Conservation (phyloP, 1,140 invertebrate species). For the Diabrotica undecimpunctata region DNA sequence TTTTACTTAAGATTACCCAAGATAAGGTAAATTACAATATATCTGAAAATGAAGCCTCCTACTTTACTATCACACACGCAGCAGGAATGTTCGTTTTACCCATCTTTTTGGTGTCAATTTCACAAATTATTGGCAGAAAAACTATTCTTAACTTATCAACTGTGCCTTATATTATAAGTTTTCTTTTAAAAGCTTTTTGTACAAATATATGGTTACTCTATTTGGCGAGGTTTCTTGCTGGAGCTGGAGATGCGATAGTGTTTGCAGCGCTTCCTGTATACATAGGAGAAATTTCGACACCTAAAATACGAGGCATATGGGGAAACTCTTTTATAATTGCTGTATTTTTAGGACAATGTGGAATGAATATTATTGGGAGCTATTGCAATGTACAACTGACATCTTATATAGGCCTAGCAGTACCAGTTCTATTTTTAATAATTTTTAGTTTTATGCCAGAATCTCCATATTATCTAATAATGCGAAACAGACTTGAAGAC, state of each 20-base stretch:
- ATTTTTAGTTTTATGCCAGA: constrained; percentile 41
- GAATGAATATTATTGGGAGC: constrained; percentile 42
- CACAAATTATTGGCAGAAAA: constrained; percentile 35
- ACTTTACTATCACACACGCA: not conserved
- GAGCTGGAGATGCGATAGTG: constrained; percentile 30
- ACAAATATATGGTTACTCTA: constrained; percentile 43
- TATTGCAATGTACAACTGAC: constrained; percentile 21
- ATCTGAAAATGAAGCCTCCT: constrained; percentile 18
- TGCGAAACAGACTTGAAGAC: constrained; percentile 27
- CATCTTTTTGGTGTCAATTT: not conserved
- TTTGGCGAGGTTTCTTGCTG: constrained; percentile 31
- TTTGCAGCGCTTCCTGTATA: constrained; percentile 34
- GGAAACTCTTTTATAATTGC: constrained; percentile 49
- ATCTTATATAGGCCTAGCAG: constrained; percentile 25
- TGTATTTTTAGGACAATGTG: constrained; percentile 49
- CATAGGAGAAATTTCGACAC: constrained; percentile 36
- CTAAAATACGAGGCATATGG: constrained; percentile 33
- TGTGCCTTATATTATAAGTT: constrained; percentile 17
- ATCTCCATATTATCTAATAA: constrained; percentile 40
- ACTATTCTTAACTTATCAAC: constrained; percentile 14
- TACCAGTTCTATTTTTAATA: constrained; percentile 43
- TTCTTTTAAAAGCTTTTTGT: constrained; percentile 18
- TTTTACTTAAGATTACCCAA: constrained; percentile 9
- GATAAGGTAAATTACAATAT: constrained; percentile 16
- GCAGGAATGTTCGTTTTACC: not conserved